phyloP scores from a whole-genome alignment of 2,113 vertebrate species.

The Anolis sagrei region DNA sequence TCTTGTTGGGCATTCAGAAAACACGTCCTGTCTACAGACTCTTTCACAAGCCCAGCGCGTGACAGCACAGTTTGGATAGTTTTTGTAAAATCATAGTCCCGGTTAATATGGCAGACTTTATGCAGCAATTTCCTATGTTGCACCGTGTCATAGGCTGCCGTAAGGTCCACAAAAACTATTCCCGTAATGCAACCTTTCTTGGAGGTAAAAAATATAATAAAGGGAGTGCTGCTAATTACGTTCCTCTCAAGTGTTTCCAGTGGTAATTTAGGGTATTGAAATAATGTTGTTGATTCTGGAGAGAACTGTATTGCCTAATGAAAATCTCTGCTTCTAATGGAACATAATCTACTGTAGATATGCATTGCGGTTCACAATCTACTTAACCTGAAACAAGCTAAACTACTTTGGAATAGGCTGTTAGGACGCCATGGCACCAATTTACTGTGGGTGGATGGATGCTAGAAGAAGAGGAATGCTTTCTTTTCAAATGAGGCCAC shows the following conservation, averaged over 20 bases:
- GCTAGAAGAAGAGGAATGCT: not conserved
- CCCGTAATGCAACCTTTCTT: not conserved
- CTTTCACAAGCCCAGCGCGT: too few relatives aligned
- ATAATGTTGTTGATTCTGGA: conserved; percentile 12
- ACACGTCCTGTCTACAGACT: too few relatives aligned
- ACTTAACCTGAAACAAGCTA: not conserved
- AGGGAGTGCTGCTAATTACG: not conserved
- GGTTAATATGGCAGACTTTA: too few relatives aligned
- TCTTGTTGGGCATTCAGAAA: too few relatives aligned
- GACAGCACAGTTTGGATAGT: too few relatives aligned
- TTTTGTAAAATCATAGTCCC: too few relatives aligned
- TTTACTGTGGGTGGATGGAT: not conserved
- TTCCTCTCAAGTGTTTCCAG: not conserved
- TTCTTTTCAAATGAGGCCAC: not conserved
- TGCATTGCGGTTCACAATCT: not conserved
- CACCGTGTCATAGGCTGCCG: too few relatives aligned
- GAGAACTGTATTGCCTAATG: not conserved
- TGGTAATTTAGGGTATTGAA: conserved; percentile 8
- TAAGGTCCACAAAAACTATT: too few relatives aligned
- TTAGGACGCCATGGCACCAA: not conserved
- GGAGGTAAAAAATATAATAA: not conserved
- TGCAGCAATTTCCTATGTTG: too few relatives aligned
- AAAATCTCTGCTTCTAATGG: not conserved
- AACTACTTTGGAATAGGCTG: not conserved
- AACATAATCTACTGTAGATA: not conserved